phyloP scores from a whole-genome alignment of 2,888 invertebrate species.

The Drosophila affinis region DNA sequence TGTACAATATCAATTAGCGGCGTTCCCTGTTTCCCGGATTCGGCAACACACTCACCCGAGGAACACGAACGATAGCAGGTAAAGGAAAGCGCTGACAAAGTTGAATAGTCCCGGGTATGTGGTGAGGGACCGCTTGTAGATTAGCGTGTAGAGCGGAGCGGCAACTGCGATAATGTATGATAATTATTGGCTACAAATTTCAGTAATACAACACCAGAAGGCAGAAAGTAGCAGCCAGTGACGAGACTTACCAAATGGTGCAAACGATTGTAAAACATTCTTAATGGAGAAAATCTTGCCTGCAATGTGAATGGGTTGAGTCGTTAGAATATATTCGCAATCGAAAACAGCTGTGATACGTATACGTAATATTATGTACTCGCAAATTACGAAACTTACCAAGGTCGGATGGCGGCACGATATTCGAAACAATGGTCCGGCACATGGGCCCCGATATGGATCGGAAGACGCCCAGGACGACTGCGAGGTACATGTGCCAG shows the following conservation, averaged over 20 bases:
- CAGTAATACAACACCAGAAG: conserved; percentile 2
- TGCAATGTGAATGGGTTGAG: conserved; percentile 37
- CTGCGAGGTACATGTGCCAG: conserved; percentile 81
- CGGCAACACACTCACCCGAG: conserved; percentile 71
- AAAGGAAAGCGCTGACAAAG: conserved; percentile 85
- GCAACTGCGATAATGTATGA: conserved; percentile 79
- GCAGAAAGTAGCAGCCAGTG: background rate
- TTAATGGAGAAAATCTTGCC: conserved; percentile 89
- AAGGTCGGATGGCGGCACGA: conserved; percentile 81
- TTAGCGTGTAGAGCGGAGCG: conserved; percentile 86
- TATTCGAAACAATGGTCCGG: conserved; percentile 82
- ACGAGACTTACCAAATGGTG: conserved; percentile 84
- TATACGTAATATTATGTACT: background rate
- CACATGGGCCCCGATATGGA: conserved; percentile 82
- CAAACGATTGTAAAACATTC: conserved; percentile 87
- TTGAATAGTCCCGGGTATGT: conserved; percentile 86
- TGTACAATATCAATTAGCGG: conserved; percentile 18
- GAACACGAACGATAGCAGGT: conserved; percentile 75
- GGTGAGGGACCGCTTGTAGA: conserved; percentile 86
- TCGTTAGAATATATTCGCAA: background rate
- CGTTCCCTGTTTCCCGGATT: background rate
- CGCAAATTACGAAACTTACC: conserved; percentile 72
- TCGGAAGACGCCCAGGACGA: conserved; percentile 72
- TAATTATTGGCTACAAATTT: conserved; percentile 14
- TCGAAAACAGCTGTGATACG: conserved; percentile 21